Evolutionary conservation across 2,888 invertebrate genomes (phyloP).

Genomic region (Yponomeuta malinellus): DNA sequence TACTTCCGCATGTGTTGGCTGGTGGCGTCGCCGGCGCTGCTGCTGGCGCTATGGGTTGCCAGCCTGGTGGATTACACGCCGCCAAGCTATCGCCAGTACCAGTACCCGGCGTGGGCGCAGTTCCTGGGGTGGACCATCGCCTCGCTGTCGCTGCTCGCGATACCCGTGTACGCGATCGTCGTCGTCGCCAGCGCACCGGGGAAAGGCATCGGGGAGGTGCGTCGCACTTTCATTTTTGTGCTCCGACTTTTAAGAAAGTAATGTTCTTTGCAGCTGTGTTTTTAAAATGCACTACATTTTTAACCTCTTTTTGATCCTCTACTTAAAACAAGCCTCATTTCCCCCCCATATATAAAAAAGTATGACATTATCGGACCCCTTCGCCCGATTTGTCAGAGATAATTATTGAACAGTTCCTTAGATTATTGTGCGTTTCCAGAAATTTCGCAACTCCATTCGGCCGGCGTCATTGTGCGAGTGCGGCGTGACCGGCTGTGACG

Average conservation of each 20-base stretch:
- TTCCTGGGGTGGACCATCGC: constrained; percentile 92
- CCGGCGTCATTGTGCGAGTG: constrained; percentile 86
- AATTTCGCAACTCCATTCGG: constrained; percentile 83
- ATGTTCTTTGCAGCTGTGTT: too few relatives aligned
- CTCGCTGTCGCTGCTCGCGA: constrained; percentile 87
- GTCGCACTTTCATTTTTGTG: constrained; percentile 18
- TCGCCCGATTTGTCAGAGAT: too few relatives aligned
- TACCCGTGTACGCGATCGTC: constrained; percentile 87
- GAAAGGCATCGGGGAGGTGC: constrained; percentile 82
- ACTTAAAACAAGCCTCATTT: too few relatives aligned
- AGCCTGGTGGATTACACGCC: constrained; percentile 91
- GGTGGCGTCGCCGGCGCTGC: constrained; percentile 85
- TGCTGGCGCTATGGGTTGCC: constrained; percentile 91
- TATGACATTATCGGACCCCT: too few relatives aligned
- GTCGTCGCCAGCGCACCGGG: constrained; percentile 83
- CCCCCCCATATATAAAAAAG: too few relatives aligned
- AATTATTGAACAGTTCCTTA: too few relatives aligned
- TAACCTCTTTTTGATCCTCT: too few relatives aligned
- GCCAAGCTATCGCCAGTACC: constrained; percentile 88
- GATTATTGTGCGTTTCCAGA: constrained; percentile 70
- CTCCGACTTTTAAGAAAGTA: neutral
- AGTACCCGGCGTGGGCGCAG: constrained; percentile 90
- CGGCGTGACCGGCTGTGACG: constrained; percentile 85
- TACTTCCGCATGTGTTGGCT: constrained; percentile 93
- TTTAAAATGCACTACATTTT: too few relatives aligned